A percentile compares a stretch with the other conserved stretches of the same genome.
These are phyloP conservation scores for Oryzias sinensis DNA, from an alignment of 2,797 vertebrate genomes.

Conservation along the genomic window DNA sequence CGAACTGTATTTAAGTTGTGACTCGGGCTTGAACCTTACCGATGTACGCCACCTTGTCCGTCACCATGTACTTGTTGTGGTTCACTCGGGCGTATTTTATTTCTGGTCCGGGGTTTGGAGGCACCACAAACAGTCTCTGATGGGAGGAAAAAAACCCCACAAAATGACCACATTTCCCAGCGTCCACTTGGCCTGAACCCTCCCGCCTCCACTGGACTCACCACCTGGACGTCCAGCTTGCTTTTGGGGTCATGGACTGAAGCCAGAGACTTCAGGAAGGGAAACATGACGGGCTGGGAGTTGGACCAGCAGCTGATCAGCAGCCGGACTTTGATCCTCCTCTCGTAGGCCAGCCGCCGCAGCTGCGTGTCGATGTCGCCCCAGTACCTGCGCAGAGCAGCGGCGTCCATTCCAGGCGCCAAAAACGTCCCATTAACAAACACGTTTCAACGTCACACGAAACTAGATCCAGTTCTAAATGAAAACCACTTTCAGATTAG, in stretches of 20 bases:
- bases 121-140: constrained; percentile 89
- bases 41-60: constrained; percentile 86
- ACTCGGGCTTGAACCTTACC: constrained; percentile 67
- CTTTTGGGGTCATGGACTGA: constrained; percentile 74
- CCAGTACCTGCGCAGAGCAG: constrained; percentile 83
- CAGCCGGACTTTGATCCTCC: constrained; percentile 75
- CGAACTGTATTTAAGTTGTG: too few species aligned
- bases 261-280: constrained; percentile 87
- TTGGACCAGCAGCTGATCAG: constrained; percentile 86
- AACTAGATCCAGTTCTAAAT: too few species aligned
- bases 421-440: too few species aligned
- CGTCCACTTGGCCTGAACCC: too few species aligned
- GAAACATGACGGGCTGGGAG: constrained; percentile 78
- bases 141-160: neutral
- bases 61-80: constrained; percentile 98
- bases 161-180: neutral
- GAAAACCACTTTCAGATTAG: too few species aligned
- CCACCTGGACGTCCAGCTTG: constrained; percentile 84
- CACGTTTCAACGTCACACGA: too few species aligned
- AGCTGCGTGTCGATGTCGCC: constrained; percentile 83
- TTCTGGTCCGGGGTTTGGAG: constrained; percentile 70
- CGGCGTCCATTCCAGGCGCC: too few species aligned
- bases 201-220: constrained; percentile 55
- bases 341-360: constrained; percentile 80
- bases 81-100: constrained; percentile 91